Conservation (phyloP, 2,888 invertebrate species). For the Resseliella maxima region DNA sequence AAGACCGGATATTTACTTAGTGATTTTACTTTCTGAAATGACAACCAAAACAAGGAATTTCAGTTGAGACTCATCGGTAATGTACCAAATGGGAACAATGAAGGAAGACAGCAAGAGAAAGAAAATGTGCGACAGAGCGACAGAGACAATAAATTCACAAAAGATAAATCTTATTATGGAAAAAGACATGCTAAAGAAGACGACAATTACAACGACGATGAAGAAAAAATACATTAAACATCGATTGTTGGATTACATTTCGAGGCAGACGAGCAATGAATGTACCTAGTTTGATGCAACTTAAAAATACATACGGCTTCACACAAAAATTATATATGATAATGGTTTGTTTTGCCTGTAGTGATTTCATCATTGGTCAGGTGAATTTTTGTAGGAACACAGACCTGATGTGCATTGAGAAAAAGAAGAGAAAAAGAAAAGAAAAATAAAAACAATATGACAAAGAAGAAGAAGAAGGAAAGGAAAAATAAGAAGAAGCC, state of each 20-base stretch:
- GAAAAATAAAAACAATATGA: too few relatives aligned
- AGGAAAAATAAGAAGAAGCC: too few relatives aligned
- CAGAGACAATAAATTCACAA: neutral
- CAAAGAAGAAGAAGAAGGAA: too few relatives aligned
- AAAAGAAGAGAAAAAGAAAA: neutral
- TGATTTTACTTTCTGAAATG: slow-evolving; percentile 54
- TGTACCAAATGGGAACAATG: neutral
- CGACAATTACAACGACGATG: too few relatives aligned
- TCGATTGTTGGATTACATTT: slow-evolving; percentile 30
- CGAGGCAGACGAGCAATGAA: slow-evolving; percentile 34
- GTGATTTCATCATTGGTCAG: slow-evolving; percentile 43
- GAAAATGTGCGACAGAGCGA: neutral
- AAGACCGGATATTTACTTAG: slow-evolving; percentile 55
- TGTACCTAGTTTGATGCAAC: neutral
- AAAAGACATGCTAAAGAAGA: slow-evolving; percentile 20
- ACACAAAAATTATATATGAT: neutral
- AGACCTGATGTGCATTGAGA: too few relatives aligned
- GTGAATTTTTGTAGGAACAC: neutral
- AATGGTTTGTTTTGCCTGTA: neutral
- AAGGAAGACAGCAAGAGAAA: neutral
- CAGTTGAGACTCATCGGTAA: neutral
- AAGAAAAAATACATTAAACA: slow-evolving; percentile 30
- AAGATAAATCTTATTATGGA: slow-evolving; percentile 49
- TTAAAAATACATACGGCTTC: slow-evolving; percentile 50
- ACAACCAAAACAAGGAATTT: slow-evolving; percentile 24